phyloP scores from a whole-genome alignment of 2,888 invertebrate genomes.

The Sussaba pulchella region DNA sequence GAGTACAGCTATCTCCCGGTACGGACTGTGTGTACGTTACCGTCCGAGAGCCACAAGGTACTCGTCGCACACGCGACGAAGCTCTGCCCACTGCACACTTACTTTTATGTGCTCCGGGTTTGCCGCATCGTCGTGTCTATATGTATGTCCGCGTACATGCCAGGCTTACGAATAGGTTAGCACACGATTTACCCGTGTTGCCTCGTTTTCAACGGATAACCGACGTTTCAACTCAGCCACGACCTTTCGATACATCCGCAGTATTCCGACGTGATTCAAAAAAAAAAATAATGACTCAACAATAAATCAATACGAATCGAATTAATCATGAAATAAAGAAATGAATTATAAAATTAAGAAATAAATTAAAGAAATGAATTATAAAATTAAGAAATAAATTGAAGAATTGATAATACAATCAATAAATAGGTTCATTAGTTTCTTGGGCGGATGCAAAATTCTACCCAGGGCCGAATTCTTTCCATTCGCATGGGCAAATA shows the following conservation, averaged over 20 bases:
- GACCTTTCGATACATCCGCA: slow-evolving; percentile 8
- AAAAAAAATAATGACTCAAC: too few relatives aligned
- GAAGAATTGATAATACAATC: too few relatives aligned
- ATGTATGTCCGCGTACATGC: slow-evolving; percentile 7
- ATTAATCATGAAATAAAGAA: too few relatives aligned
- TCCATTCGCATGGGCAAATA: too few relatives aligned
- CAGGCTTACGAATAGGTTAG: slow-evolving; percentile 26
- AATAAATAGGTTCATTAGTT: too few relatives aligned
- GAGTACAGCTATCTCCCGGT: slow-evolving; percentile 33
- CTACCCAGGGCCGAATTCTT: too few relatives aligned
- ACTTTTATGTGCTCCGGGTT: background rate
- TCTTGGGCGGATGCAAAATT: too few relatives aligned
- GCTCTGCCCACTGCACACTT: slow-evolving; percentile 49
- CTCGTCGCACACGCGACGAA: slow-evolving; percentile 53
- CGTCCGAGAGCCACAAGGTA: background rate
- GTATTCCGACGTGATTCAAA: background rate
- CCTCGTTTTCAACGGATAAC: background rate
- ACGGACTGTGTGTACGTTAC: background rate
- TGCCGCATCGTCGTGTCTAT: slow-evolving; percentile 43
- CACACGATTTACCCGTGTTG: slow-evolving; percentile 19
- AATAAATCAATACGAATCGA: too few relatives aligned
- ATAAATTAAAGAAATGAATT: too few relatives aligned
- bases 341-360: too few relatives aligned
- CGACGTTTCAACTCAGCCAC: background rate
- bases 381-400: too few relatives aligned